Evolutionary conservation across 2,113 vertebrate genomes (phyloP).

Genomic region (Fulmarus glacialis): DNA sequence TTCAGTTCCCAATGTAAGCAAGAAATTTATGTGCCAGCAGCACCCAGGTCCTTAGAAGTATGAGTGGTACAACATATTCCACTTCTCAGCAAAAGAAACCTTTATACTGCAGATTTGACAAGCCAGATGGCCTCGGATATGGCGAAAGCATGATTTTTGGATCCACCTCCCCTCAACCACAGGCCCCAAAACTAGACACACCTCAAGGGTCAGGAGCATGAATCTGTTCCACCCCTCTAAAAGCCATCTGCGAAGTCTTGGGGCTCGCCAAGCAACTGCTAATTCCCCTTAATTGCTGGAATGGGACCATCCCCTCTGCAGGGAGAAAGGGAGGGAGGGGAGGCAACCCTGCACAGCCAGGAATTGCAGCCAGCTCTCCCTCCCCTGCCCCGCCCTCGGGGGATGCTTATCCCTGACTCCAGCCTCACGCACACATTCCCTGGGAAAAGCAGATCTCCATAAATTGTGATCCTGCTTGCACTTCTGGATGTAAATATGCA

Average conservation of each 20-base stretch:
- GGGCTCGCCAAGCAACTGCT: neutral
- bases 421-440: fast-evolving
- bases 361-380: neutral
- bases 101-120: fast-evolving
- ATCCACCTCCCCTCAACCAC: neutral
- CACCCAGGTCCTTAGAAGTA: neutral
- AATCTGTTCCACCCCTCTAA: neutral
- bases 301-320: neutral
- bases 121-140: neutral
- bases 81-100: neutral
- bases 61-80: neutral
- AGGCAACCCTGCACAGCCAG: neutral
- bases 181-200: neutral
- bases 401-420: neutral
- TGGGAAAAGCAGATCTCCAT: neutral
- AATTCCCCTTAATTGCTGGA: neutral
- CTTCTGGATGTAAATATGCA: neutral
- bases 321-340: neutral
- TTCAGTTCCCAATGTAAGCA: neutral
- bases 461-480: neutral
- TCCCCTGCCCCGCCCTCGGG: neutral
- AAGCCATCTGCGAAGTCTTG: neutral
- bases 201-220: neutral
- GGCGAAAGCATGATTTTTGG: neutral
- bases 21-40: neutral